phyloP scores from a whole-genome alignment of 2,888 invertebrate genomes.

The Pseudolycoriella hygida region DNA sequence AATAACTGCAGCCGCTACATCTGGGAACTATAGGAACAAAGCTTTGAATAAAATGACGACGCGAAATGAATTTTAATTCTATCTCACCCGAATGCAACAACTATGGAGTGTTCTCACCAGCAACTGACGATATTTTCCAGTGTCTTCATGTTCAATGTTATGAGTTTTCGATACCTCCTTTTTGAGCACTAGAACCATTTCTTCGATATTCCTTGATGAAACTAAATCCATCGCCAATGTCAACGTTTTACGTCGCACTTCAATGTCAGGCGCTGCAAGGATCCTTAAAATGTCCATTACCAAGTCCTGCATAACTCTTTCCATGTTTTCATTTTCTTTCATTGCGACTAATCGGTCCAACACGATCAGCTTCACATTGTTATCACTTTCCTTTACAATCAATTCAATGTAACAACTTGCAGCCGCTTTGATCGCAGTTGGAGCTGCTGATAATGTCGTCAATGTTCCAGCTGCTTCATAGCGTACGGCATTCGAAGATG shows the following conservation, averaged over 20 bases:
- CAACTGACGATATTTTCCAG: conserved; percentile 86
- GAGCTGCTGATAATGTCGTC: conserved; percentile 91
- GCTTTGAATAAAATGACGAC: conserved; percentile 7
- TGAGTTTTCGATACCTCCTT: conserved; percentile 86
- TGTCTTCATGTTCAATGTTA: conserved; percentile 85
- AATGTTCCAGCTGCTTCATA: conserved; percentile 98
- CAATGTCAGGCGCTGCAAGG: conserved; percentile 79
- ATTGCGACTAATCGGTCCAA: conserved; percentile 81
- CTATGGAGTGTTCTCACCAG: conserved; percentile 88
- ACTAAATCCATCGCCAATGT: conserved; percentile 79
- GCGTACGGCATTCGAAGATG: conserved; percentile 86
- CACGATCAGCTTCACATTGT: conserved; percentile 98
- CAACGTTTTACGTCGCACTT: conserved; percentile 77
- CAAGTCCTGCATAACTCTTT: conserved; percentile 69
- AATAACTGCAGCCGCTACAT: conserved; percentile 83
- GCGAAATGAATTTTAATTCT: background rate
- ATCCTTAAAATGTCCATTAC: conserved; percentile 97
- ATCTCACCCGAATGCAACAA: conserved; percentile 45
- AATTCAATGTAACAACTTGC: conserved; percentile 97
- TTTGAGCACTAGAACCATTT: conserved; percentile 81
- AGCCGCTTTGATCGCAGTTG: conserved; percentile 94
- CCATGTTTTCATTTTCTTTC: conserved; percentile 65
- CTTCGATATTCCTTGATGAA: conserved; percentile 81
- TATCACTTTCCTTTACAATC: conserved; percentile 98
- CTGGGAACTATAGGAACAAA: conserved; percentile 48